These are phyloP conservation scores for Trissolcus basalis DNA, from an alignment of 1,140 invertebrate species.

Conservation along the genomic window DNA sequence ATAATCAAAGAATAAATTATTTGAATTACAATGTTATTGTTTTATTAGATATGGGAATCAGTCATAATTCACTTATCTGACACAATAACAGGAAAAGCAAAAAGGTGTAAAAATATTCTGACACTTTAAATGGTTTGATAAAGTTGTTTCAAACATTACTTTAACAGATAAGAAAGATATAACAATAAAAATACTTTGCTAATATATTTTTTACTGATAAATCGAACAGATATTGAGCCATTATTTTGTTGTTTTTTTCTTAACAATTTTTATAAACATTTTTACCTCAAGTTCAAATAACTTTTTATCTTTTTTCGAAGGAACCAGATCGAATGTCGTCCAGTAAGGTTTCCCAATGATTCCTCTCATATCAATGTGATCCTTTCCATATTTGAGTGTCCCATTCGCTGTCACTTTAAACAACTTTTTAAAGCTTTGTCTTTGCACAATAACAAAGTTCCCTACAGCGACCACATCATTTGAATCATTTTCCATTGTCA, in stretches of 20 bases:
- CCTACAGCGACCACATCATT: constrained; percentile 78
- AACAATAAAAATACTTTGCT: no score
- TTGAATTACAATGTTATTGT: background rate
- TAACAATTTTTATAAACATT: constrained; percentile 15
- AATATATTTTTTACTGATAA: no score
- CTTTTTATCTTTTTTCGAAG: constrained; percentile 78
- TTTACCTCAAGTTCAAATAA: constrained; percentile 78
- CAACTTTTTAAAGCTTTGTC: constrained; percentile 85
- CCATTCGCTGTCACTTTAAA: constrained; percentile 82
- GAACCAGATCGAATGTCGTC: constrained; percentile 87
- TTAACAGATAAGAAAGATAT: no score
- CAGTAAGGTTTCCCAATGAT: constrained; percentile 85
- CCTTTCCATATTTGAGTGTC: constrained; percentile 81
- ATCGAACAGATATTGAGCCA: no score
- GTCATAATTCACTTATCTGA: no score
- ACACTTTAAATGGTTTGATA: no score
- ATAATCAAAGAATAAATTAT: no score
- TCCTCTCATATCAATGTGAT: constrained; percentile 82
- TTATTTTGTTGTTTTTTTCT: no score
- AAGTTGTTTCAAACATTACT: no score
- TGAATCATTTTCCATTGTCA: constrained; percentile 6
- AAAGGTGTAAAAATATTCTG: no score
- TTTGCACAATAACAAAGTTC: constrained; percentile 84
- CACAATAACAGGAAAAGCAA: no score
- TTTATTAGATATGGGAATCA: no score